A percentile compares a stretch with the other conserved stretches of the same genome.
These are phyloP conservation scores for Oxygymnocypris stewartii DNA, from an alignment of 2,113 vertebrate species.

Conservation along the genomic window DNA sequence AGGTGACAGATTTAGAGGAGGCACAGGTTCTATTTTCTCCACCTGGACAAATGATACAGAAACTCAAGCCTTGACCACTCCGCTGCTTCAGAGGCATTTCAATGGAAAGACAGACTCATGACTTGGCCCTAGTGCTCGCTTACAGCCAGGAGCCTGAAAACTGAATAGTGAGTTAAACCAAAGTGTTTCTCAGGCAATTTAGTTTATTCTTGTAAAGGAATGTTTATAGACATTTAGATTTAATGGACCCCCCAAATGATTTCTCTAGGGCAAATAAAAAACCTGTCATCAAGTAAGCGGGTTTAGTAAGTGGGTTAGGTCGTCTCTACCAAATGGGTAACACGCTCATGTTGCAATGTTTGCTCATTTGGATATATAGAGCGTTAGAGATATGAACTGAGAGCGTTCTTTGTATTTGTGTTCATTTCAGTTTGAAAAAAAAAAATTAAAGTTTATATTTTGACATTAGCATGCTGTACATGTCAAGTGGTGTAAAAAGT, in stretches of 20 bases:
- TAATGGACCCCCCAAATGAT: background rate
- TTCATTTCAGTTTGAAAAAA: background rate
- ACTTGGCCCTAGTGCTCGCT: background rate
- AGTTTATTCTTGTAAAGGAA: background rate
- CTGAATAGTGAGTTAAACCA: background rate
- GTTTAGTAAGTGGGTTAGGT: slow-evolving; percentile 4
- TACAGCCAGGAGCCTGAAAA: background rate
- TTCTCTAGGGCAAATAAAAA: background rate
- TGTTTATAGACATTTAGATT: background rate
- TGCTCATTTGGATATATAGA: slow-evolving; percentile 1
- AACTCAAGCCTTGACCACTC: slow-evolving; percentile 28
- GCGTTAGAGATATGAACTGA: background rate
- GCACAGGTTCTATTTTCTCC: slow-evolving; percentile 44
- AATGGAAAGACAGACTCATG: background rate
- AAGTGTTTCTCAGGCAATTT: background rate
- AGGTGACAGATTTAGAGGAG: slow-evolving; percentile 41
- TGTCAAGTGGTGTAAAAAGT: background rate
- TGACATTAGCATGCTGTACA: background rate
- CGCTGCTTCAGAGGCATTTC: background rate
- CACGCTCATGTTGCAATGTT: slow-evolving; percentile 11
- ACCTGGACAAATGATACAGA: slow-evolving; percentile 43
- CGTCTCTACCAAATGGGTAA: slow-evolving; percentile 4
- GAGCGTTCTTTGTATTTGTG: background rate
- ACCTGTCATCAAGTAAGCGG: background rate
- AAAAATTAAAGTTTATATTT: background rate